A percentile compares a stretch with the other conserved stretches of the same genome.
phyloP scores from a whole-genome alignment of 2,797 vertebrate genomes.

The Aselliscus stoliczkanus region DNA sequence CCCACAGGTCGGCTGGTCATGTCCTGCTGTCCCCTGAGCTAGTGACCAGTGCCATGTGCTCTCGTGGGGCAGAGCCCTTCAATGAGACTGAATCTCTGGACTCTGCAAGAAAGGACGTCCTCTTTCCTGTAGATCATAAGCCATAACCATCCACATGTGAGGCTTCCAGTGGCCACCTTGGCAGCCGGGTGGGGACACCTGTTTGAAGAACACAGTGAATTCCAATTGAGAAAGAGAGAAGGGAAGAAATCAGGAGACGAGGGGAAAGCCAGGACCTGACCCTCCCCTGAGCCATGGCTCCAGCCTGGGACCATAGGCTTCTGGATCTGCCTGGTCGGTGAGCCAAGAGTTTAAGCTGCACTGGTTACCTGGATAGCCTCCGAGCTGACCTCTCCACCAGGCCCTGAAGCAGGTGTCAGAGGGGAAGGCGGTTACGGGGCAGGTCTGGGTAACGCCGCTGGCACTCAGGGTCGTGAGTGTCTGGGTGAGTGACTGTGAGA shows the following conservation, averaged over 20 bases:
- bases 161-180: too few relatives aligned
- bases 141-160: background rate
- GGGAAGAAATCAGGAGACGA: background rate
- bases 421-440: background rate
- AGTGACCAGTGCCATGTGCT: rapidly evolving
- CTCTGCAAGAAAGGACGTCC: too few relatives aligned
- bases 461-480: rapidly evolving
- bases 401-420: background rate
- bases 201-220: background rate
- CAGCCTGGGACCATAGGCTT: rapidly evolving
- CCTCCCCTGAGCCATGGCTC: too few relatives aligned
- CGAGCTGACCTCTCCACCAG: rapidly evolving
- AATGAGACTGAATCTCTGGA: background rate
- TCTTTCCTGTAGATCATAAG: background rate
- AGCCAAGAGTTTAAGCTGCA: rapidly evolving
- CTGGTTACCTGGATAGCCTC: rapidly evolving
- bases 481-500: rapidly evolving
- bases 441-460: rapidly evolving
- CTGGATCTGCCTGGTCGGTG: background rate
- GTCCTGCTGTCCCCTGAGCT: too few relatives aligned
- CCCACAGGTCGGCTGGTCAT: too few relatives aligned
- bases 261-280: too few relatives aligned
- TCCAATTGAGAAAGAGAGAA: background rate
- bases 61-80: rapidly evolving
- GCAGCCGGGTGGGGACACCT: background rate